Evolutionary conservation across 2,888 invertebrate genomes (phyloP), one percentile per base, ranked within the genome.

Genomic region (Perizoma flavofasciatum): DNA sequence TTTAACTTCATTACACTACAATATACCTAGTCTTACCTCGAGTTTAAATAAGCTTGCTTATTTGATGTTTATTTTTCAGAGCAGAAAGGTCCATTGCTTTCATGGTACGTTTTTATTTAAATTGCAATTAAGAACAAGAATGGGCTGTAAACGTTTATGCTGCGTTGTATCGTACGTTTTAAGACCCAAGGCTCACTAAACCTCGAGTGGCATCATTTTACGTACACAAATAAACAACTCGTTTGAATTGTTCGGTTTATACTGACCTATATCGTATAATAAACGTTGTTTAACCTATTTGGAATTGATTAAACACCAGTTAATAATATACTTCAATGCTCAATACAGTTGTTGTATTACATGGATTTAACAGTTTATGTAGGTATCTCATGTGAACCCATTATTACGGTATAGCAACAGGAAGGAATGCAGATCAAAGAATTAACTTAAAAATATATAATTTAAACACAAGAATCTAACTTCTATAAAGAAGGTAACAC

Each of bases 101-200:
- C 86, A 85, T 83, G 85, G 87, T 83, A 78, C 79, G 85, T 88
- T 89, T 88, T 89, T 88, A 87, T 89, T 90, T 89, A 84, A 90
- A 89, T 86, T 86, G 86, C 88, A 89, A 89, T 89, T 90, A 89
- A 88, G 80, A 82, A 80, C 84, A 89, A 89, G 90, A 90, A 90
- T 89, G 88, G 89, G 88, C 82, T 82, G 88, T 90, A 87, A 90
- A 89, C 77, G 83, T 88, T 87, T 85, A 87, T 83, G 77, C 79
- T 74, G 81, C 75, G 83, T 77, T 81, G 81, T 82, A 75, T 75
- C 78, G 83, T 82, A 79, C 83, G 82, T 73, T 88, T 88, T 83
- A 83, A 84, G 78, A 81, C 76, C 75, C 63, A 68, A 63, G 74
- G 68, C 72, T 74, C 75, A 74, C 83, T 80, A 78, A 80, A 78